Evolutionary conservation across 2,113 vertebrate genomes (phyloP).

Genomic region (Serilophus lunatus): DNA sequence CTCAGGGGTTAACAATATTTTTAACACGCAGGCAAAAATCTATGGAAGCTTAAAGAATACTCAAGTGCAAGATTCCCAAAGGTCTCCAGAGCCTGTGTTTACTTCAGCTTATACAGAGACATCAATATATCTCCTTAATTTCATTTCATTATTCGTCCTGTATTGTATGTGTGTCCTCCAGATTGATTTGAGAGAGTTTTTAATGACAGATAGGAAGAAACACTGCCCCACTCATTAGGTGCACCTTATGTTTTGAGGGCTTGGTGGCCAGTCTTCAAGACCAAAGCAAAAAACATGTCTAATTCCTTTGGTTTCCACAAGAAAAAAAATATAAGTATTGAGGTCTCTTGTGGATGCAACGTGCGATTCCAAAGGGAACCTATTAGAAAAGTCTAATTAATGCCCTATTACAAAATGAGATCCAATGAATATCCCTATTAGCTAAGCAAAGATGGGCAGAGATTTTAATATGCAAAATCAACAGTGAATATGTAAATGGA

Average conservation of each 20-base stretch:
- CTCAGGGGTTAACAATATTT: conserved; percentile 63
- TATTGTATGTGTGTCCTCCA: not conserved
- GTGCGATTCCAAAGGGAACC: not conserved
- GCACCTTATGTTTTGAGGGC: not conserved
- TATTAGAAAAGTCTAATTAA: conserved; percentile 34
- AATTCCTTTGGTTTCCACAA: not conserved
- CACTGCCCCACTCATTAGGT: not conserved
- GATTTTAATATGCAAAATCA: conserved; percentile 7
- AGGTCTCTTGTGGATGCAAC: not conserved
- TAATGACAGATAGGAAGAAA: not conserved
- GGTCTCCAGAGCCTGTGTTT: not conserved
- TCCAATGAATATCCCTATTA: not conserved
- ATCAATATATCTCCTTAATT: conserved; percentile 51
- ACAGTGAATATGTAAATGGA: not conserved
- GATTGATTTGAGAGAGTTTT: not conserved
- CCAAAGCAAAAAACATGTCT: not conserved
- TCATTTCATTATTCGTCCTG: conserved; percentile 4
- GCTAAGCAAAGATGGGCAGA: conserved; percentile 26
- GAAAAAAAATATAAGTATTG: not conserved
- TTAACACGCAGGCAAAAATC: conserved; percentile 54
- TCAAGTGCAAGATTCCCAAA: conserved; percentile 26
- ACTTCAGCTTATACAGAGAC: conserved; percentile 33
- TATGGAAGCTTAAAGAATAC: conserved; percentile 64
- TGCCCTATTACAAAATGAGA: not conserved
- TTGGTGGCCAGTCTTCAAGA: not conserved